A percentile compares a stretch with the other conserved stretches of the same genome.
phyloP scores from a whole-genome alignment of 2,797 vertebrate species.

The Hippopotamyrus pictus region DNA sequence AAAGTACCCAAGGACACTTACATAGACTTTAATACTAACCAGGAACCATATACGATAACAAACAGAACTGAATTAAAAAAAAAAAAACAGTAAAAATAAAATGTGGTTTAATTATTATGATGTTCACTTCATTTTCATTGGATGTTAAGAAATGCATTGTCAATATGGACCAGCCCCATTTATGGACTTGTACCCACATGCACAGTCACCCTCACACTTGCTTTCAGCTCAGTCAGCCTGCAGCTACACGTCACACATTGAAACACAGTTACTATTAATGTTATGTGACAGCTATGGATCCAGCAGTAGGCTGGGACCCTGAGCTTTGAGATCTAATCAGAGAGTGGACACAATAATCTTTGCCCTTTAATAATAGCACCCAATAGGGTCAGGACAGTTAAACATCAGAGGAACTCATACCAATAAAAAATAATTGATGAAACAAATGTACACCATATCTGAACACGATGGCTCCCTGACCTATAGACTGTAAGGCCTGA shows the following conservation, averaged over 20 bases:
- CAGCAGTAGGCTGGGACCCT: not conserved
- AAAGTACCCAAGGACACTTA: not conserved
- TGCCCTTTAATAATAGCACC: not conserved
- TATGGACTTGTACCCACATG: not conserved
- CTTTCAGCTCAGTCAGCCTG: not conserved
- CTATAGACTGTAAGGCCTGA: not conserved
- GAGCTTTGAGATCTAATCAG: not conserved
- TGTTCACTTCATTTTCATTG: not conserved
- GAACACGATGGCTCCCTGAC: not conserved
- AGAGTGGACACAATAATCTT: not conserved
- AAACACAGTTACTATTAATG: not conserved
- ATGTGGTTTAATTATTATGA: not conserved
- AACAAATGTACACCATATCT: not conserved
- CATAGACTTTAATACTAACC: not conserved
- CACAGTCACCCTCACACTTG: not conserved
- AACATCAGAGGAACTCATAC: not conserved
- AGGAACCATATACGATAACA: not conserved
- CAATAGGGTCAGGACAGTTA: not conserved
- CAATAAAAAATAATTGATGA: not conserved
- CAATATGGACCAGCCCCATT: not conserved
- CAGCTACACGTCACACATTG: not conserved
- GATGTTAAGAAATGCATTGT: not conserved
- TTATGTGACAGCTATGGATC: not conserved
- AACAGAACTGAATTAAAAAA: not conserved
- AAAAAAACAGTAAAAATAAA: not conserved